A percentile compares a stretch with the other conserved stretches of the same genome.
Conservation (phyloP, 2,113 vertebrate species). For the Urocynchramus pylzowi region DNA sequence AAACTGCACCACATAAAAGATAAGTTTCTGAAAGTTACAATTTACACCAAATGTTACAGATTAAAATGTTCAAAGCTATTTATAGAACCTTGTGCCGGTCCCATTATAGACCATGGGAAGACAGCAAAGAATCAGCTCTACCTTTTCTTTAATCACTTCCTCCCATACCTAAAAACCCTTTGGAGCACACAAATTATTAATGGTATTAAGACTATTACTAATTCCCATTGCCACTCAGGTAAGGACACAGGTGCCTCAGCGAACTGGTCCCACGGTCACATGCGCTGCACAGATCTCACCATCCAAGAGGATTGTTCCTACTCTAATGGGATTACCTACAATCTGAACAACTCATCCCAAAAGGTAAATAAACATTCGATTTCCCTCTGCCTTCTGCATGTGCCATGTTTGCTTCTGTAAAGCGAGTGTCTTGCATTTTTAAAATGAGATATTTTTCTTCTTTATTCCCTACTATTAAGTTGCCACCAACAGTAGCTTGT, state of each 20-base stretch:
- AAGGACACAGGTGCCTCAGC: background rate
- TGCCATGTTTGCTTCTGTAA: background rate
- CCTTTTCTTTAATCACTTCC: background rate
- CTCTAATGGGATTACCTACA: background rate
- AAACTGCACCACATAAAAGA: slow-evolving; percentile 61
- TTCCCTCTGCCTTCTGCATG: background rate
- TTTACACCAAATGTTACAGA: slow-evolving; percentile 63
- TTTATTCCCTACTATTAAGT: background rate
- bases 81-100: background rate
- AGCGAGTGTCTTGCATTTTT: background rate
- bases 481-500: background rate
- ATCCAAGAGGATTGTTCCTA: background rate
- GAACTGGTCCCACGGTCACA: background rate
- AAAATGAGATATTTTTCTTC: background rate
- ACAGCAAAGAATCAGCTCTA: background rate
- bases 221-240: background rate
- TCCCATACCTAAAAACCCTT: background rate
- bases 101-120: background rate
- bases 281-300: background rate
- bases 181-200: background rate
- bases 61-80: slow-evolving; percentile 51
- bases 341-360: background rate
- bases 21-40: slow-evolving; percentile 65
- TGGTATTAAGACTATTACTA: background rate
- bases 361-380: slow-evolving; percentile 10